Percentiles rank a stretch among this genome's conserved stretches.
These are phyloP conservation scores for Hydriomena furcata DNA, from an alignment of 2,888 invertebrate species.

Conservation along the genomic window DNA sequence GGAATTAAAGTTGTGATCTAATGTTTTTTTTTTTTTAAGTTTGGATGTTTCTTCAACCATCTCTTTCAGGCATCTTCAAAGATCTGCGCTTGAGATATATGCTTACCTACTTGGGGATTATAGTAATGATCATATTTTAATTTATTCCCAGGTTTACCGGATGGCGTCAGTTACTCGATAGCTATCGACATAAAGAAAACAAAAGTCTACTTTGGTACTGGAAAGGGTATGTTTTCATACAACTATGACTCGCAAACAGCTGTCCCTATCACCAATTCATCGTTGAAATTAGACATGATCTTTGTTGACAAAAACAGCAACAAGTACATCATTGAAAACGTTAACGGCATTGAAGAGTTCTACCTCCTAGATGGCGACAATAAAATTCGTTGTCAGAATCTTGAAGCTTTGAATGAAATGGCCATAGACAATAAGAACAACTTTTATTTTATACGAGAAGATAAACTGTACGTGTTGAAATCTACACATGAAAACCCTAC, in stretches of 20 bases:
- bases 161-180: conserved; percentile 63
- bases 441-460: conserved; percentile 64
- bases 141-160: conserved; percentile 57
- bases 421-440: conserved; percentile 67
- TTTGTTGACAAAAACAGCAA: conserved; percentile 68
- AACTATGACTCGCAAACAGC: conserved; percentile 57
- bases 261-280: conserved; percentile 47
- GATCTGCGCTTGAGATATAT: too few relatives aligned
- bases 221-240: conserved; percentile 61
- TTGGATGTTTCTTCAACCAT: too few relatives aligned
- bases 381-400: conserved; percentile 55
- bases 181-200: conserved; percentile 60
- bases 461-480: conserved; percentile 59
- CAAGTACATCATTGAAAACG: conserved; percentile 62
- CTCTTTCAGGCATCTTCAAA: too few relatives aligned
- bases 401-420: conserved; percentile 62
- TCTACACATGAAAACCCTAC: conserved; percentile 48
- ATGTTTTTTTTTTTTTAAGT: neutral
- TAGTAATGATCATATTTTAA: too few relatives aligned
- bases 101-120: too few relatives aligned
- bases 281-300: conserved; percentile 60
- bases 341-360: conserved; percentile 62
- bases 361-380: conserved; percentile 58
- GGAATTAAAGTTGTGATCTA: too few relatives aligned
- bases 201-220: conserved; percentile 68